Percentiles rank a stretch among this genome's conserved stretches.
Evolutionary conservation across 2,113 vertebrate genomes (phyloP).

Genomic region (Scomber colias): DNA sequence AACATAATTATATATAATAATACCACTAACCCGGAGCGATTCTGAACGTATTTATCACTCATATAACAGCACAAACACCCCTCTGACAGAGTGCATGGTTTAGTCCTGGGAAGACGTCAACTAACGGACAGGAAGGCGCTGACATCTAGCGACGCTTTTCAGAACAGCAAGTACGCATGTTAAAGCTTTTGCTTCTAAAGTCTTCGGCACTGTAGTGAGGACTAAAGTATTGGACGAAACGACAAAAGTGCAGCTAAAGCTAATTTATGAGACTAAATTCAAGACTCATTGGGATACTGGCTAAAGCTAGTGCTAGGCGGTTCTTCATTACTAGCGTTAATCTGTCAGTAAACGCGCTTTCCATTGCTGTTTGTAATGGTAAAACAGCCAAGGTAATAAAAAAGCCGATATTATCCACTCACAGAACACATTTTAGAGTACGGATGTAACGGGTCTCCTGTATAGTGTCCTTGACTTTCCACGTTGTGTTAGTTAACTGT

Average conservation of each 20-base stretch:
- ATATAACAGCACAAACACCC: not conserved
- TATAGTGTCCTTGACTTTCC: not conserved
- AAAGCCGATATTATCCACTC: not conserved
- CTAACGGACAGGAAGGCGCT: conserved; percentile 6
- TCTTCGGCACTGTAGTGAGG: not conserved
- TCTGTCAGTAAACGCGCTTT: not conserved
- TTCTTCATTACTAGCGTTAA: not conserved
- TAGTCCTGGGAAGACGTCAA: not conserved
- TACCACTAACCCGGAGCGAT: accelerated
- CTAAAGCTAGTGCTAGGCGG: not conserved
- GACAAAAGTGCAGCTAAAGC: not conserved
- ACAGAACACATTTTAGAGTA: too few species aligned
- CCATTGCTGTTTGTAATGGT: not conserved
- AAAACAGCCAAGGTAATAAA: not conserved
- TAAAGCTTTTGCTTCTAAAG: not conserved
- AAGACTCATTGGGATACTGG: not conserved
- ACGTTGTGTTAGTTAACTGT: not conserved
- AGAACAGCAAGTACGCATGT: not conserved
- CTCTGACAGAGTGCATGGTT: conserved; percentile 57
- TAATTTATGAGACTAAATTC: not conserved
- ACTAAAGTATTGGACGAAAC: not conserved
- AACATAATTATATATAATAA: not conserved
- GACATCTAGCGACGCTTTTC: conserved; percentile 65
- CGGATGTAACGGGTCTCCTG: not conserved
- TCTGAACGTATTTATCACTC: not conserved